phyloP scores from a whole-genome alignment of 2,888 invertebrate genomes.

The Halictus quadricinctus region DNA sequence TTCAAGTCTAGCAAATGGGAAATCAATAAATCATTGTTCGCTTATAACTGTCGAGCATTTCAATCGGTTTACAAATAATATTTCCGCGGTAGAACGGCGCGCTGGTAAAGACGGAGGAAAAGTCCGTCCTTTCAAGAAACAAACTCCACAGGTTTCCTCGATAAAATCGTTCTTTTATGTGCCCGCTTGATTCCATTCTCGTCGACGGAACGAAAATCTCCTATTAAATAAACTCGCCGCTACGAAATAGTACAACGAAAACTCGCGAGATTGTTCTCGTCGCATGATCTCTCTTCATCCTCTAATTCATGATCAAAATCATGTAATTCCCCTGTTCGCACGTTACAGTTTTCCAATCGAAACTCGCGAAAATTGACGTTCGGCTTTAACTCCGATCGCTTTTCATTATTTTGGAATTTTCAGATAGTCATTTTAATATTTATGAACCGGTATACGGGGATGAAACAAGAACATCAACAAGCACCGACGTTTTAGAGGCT shows the following conservation, averaged over 20 bases:
- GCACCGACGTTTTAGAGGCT: no score
- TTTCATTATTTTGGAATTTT: no score
- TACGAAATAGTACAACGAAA: neutral
- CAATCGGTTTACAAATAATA: slow-evolving; percentile 10
- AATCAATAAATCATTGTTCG: slow-evolving; percentile 12
- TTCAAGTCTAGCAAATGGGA: neutral
- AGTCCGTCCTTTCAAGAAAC: slow-evolving; percentile 12
- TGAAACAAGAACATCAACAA: no score
- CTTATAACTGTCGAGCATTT: neutral
- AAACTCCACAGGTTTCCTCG: slow-evolving; percentile 15
- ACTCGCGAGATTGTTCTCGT: neutral
- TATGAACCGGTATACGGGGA: no score
- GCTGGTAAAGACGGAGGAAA: neutral
- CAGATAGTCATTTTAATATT: no score
- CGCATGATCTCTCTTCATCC: neutral
- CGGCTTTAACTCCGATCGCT: no score
- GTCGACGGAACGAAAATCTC: slow-evolving; percentile 5
- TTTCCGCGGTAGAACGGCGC: neutral
- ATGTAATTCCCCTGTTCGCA: neutral
- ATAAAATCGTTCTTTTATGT: slow-evolving; percentile 9
- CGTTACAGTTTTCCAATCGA: no score
- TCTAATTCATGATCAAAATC: neutral
- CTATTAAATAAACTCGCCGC: neutral
- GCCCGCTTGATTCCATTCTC: neutral
- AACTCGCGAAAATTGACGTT: no score